Percentiles rank a stretch among this genome's conserved stretches.
Evolutionary conservation across 2,797 vertebrate genomes (phyloP).

Genomic region (Poecile montanus): DNA sequence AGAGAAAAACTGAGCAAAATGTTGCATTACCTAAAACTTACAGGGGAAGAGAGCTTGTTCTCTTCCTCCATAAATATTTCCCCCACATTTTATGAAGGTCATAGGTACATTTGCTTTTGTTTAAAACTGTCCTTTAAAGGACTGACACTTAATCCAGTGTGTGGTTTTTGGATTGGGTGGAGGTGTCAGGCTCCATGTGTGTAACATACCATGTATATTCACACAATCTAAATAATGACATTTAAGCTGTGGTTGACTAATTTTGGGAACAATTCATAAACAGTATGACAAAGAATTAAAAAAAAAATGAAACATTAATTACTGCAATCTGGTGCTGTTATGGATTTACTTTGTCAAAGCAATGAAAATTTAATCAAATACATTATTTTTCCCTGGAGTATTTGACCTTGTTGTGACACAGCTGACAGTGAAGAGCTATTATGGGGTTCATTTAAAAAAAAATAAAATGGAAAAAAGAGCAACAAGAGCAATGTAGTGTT

Average conservation of each 20-base stretch:
- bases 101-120: background rate
- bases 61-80: background rate
- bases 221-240: background rate
- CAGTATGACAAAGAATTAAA: slow-evolving; percentile 11
- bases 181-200: background rate
- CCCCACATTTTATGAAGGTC: background rate
- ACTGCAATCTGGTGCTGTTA: slow-evolving; percentile 52
- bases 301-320: slow-evolving; percentile 48
- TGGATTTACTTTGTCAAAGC: slow-evolving; percentile 57
- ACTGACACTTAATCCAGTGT: background rate
- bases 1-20: background rate
- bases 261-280: background rate
- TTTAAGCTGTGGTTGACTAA: background rate
- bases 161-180: background rate
- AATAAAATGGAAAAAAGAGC: background rate
- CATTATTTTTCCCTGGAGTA: slow-evolving; percentile 71
- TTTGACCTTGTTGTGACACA: slow-evolving; percentile 81
- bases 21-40: background rate
- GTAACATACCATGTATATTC: background rate
- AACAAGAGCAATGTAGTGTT: background rate
- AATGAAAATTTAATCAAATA: slow-evolving; percentile 72
- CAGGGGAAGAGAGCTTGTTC: background rate
- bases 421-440: slow-evolving; percentile 70
- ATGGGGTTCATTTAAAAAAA: slow-evolving; percentile 9
- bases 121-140: background rate